Evolutionary conservation across 2,797 vertebrate genomes (phyloP), one percentile per base, ranked within the genome.

Genomic region (Remorina albescens): DNA sequence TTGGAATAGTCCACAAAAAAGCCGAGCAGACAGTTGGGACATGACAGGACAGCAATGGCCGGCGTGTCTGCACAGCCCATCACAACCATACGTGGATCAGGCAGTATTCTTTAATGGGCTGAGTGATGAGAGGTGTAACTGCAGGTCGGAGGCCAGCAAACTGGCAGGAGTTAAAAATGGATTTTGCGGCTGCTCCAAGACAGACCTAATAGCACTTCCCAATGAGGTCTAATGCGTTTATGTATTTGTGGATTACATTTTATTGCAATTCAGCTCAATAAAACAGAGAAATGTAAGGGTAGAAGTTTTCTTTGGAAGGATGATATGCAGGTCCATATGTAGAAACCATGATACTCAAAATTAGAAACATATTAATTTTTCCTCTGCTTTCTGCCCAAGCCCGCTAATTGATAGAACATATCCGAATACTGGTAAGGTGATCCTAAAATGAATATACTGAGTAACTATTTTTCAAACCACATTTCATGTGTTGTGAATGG

Each of bases 251-350:
- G 91, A 93, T 92, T 91, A 72, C 32, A 71, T 91, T 94, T 93
- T 92, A 92, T 90, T 88, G 89, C 91, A 90, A 89, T 90, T 88
- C 82, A 71, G 85, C 87, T 93, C 90, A 87, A 92, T 93, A 92
- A 93, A 93, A 86, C 32, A 73, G 80, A 85, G 87, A 93, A 93
- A 93, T 90, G 85, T 92, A 88, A 86, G 88, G 87, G 87, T 88
- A 83, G 73, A 80, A 67, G 92, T 94, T 94, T 94, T 93, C 91
- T 94, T 94, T 95, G 93, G 94, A 93, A 74, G 64, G 64, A 84
- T 44, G 71, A 81, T 82, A 86, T 67, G 69, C 77, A 63, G 57
- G 78, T 81, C 88, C 90, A 91, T 80, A 86, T 89, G 91, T 76
- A 82, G 79, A 91, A 93, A 84, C 89, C 84, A 93, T 89, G 86